Percentiles rank a stretch among this genome's conserved stretches.
phyloP scores from a whole-genome alignment of 2,113 vertebrate genomes.

The Trachemys scripta region DNA sequence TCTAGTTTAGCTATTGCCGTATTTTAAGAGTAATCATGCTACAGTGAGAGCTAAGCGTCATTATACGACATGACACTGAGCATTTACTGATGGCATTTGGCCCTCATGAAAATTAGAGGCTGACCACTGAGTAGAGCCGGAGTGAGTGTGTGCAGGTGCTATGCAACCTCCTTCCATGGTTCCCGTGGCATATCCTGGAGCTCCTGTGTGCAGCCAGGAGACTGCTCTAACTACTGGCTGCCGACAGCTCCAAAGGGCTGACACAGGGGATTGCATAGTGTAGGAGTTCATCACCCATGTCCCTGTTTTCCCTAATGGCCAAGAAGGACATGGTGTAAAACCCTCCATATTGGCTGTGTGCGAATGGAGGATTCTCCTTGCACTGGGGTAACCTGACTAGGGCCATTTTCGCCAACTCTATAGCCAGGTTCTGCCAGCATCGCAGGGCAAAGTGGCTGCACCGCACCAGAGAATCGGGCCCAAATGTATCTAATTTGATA shows the following conservation, averaged over 20 bases:
- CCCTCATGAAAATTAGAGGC: not conserved
- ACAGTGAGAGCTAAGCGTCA: not conserved
- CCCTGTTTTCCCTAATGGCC: fast-evolving
- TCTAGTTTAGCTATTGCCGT: no score
- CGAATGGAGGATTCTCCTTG: not conserved
- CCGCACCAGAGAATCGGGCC: fast-evolving
- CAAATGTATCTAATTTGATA: not conserved
- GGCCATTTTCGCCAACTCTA: not conserved
- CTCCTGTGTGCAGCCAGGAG: not conserved
- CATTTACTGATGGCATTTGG: not conserved
- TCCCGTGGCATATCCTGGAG: not conserved
- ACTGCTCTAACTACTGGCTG: not conserved
- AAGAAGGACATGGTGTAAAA: not conserved
- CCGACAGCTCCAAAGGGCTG: not conserved
- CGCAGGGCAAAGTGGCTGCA: not conserved
- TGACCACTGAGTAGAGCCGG: not conserved
- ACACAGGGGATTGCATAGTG: fast-evolving
- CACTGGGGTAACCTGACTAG: not conserved
- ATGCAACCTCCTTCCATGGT: not conserved
- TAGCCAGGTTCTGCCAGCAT: not conserved
- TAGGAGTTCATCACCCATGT: not conserved
- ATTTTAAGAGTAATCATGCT: not conserved
- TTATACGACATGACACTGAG: not conserved
- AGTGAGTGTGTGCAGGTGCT: not conserved
- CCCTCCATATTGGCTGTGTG: fast-evolving